These are phyloP conservation scores for Masnerella sp. DNA, from an alignment of 2,888 invertebrate genomes.

Conservation along the genomic window DNA sequence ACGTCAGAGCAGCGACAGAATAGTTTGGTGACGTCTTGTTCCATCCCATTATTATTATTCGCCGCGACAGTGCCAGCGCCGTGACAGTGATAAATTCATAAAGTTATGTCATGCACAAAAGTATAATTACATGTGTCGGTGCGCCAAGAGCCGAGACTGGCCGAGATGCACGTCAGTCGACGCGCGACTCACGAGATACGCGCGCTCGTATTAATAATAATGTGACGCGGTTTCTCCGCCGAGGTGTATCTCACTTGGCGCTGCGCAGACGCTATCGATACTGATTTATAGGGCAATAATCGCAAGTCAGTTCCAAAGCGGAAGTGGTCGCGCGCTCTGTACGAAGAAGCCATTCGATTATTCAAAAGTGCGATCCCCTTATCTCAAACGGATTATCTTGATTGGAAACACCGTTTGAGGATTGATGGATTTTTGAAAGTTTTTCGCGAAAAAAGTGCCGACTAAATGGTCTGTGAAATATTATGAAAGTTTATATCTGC, in stretches of 20 bases:
- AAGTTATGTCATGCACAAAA: constrained; percentile 43
- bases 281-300: constrained; percentile 66
- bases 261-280: constrained; percentile 64
- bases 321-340: constrained; percentile 35
- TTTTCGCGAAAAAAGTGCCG: neutral
- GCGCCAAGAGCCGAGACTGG: no score
- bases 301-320: constrained; percentile 53
- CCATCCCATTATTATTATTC: constrained; percentile 37
- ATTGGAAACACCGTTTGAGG: constrained; percentile 9
- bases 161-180: constrained; percentile 48
- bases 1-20: no score
- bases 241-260: constrained; percentile 59
- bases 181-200: constrained; percentile 59
- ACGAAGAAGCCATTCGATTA: constrained; percentile 24
- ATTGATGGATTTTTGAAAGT: constrained; percentile 4
- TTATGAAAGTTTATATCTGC: no score
- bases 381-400: constrained; percentile 30
- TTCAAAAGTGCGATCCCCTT: constrained; percentile 16
- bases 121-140: constrained; percentile 54
- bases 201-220: constrained; percentile 63
- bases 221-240: constrained; percentile 57
- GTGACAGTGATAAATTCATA: constrained; percentile 53
- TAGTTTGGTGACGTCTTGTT: constrained; percentile 40
- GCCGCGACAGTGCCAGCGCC: constrained; percentile 24
- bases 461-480: neutral